These are phyloP conservation scores for Osmoderma eremita DNA, from an alignment of 2,888 invertebrate genomes.

Conservation along the genomic window DNA sequence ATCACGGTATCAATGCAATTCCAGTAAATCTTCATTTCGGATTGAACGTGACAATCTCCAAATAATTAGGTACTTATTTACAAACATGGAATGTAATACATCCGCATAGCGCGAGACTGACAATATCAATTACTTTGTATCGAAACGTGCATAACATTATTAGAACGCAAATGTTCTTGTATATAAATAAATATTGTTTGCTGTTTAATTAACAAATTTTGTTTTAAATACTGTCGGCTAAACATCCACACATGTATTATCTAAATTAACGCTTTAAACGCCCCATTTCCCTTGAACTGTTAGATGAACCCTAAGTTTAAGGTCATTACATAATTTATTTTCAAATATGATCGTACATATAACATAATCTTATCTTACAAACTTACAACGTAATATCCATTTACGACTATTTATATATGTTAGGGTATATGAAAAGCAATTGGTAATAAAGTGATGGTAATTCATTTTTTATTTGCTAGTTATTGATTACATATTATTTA, in stretches of 20 bases:
- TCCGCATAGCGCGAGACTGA: too few species aligned
- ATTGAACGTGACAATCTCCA: too few species aligned
- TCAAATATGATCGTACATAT: constrained; percentile 3
- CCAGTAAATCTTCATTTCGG: too few species aligned
- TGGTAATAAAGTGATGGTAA: too few species aligned
- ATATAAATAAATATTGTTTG: not conserved
- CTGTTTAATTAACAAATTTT: constrained; percentile 5
- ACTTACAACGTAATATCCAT: constrained; percentile 9
- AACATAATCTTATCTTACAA: constrained; percentile 1
- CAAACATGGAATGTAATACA: too few species aligned
- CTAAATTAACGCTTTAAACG: constrained; percentile 12
- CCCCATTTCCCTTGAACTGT: constrained; percentile 18
- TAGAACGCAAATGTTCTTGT: not conserved
- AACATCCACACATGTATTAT: constrained; percentile 8
- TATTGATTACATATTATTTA: too few species aligned
- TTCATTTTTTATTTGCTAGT: too few species aligned
- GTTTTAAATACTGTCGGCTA: constrained; percentile 1
- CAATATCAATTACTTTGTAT: too few species aligned
- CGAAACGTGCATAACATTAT: too few species aligned
- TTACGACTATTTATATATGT: not conserved
- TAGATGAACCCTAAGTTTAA: constrained; percentile 21
- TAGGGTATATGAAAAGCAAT: too few species aligned
- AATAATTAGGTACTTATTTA: too few species aligned
- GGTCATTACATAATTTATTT: constrained; percentile 21
- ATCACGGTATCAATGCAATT: too few species aligned